Base-by-base conservation (phyloP, 2,797 vertebrate species). In the Rhinoraja longicauda region DNA sequence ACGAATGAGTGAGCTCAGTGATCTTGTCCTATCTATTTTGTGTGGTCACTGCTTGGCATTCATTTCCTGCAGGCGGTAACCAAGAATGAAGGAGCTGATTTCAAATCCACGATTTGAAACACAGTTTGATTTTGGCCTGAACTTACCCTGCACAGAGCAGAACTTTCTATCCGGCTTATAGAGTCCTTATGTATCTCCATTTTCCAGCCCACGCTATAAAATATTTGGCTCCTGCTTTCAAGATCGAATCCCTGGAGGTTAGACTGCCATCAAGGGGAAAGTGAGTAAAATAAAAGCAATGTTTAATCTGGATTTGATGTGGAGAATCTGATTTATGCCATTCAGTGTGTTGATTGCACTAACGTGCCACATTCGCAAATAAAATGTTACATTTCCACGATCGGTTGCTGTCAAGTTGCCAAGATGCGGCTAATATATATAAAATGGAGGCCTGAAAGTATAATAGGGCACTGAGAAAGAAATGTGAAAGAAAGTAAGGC, bases 281-380 rank as follows among this genome's bases (percentile, higher is more conserved):
- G 45, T 15, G 53, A 73, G 26, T 92, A 53, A 92, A 92, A 75
- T 57, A 75, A 92, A 88, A 92, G 70, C 24, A 92, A 53, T 53
- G 92, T 75, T 92, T 75, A 73, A 92, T 53, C 90, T 92, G 90
- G 39, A 75, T 53, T 92, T 73, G 24, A 73, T 53, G 45, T 45
- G 26, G 59, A 62, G 9, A 2, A 67, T 21, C 17, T 67, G n/a
- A 88, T 15, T 75, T 57, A 75, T n/a, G 10, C 13, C 70, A 29
- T 26, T 39, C 36, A 92, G 92, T 92, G 45, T 36, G 75, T 75
- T 75, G 70, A 75, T 73, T 73, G 70, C 57, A 92, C 70, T 75
- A 53, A 53, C 9, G 75, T 29, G 45, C 39, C 24, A 72, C 21
- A 19, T 91, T 86, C 82, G 29, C 57, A 64, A 36, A 67, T 67